Percentiles rank a stretch among this genome's conserved stretches.
These are phyloP conservation scores for Dermatemys mawii DNA, from an alignment of 2,113 vertebrate species.

Conservation along the genomic window DNA sequence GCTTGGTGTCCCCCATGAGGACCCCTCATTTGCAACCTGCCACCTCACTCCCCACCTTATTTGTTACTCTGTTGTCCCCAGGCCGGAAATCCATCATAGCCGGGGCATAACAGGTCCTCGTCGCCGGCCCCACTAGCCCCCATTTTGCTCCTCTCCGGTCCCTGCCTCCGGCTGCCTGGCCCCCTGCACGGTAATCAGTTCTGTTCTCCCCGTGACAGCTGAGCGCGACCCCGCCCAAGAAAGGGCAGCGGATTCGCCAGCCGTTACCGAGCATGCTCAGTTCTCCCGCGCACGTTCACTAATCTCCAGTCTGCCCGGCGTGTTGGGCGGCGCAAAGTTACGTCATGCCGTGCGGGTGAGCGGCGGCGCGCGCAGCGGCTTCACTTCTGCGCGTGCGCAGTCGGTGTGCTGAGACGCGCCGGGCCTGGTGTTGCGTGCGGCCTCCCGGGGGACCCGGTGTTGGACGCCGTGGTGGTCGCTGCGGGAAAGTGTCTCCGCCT, in stretches of 20 bases:
- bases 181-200: no score
- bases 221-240: neutral
- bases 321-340: fast-evolving
- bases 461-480: neutral
- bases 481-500: fast-evolving
- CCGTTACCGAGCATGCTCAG: neutral
- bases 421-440: fast-evolving
- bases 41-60: neutral
- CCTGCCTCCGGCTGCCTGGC: neutral
- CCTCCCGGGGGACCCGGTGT: fast-evolving
- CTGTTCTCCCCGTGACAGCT: no score
- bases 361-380: neutral
- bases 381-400: neutral
- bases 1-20: no score
- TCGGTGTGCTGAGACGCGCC: fast-evolving
- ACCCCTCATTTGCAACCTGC: no score
- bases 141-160: neutral
- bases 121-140: neutral
- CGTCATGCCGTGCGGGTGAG: neutral
- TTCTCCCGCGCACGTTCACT: fast-evolving
- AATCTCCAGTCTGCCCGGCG: fast-evolving
- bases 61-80: neutral
- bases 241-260: neutral
- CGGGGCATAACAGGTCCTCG: neutral
- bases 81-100: neutral